These are phyloP conservation scores for Eupithecia subumbrata DNA, from an alignment of 2,888 invertebrate species.

Conservation along the genomic window DNA sequence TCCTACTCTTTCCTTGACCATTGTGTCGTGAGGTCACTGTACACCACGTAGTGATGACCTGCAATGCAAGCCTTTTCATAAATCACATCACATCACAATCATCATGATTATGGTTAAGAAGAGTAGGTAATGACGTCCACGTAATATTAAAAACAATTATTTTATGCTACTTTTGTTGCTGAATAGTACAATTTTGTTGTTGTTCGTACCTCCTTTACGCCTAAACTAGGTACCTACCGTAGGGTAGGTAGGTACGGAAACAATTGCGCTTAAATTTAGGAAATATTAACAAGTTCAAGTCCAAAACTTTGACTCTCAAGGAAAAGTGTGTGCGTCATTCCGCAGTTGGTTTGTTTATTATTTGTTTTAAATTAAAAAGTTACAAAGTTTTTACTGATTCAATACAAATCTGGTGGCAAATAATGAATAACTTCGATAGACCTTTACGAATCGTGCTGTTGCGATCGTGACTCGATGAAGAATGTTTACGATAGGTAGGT, in stretches of 20 bases:
- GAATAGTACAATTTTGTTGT: background rate
- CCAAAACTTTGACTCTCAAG: too few species aligned
- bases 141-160: background rate
- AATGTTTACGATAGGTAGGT: constrained; percentile 6
- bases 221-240: background rate
- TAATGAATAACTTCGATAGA: constrained; percentile 16
- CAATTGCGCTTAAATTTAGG: background rate
- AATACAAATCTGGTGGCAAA: background rate
- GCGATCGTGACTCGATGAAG: constrained; percentile 27
- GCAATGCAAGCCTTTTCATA: background rate
- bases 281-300: background rate
- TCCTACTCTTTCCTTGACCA: constrained; percentile 25
- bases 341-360: background rate
- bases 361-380: background rate
- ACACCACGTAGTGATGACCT: background rate
- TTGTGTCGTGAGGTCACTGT: constrained; percentile 25
- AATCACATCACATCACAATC: background rate
- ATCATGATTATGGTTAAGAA: background rate
- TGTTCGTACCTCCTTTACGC: background rate
- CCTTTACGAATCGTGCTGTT: constrained; percentile 20
- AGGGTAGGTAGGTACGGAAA: background rate
- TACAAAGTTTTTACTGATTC: background rate
- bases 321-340: background rate
- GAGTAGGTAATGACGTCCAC: background rate
- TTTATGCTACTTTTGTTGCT: background rate